phyloP scores from a whole-genome alignment of 2,888 invertebrate species.

The Polia nebulosa region DNA sequence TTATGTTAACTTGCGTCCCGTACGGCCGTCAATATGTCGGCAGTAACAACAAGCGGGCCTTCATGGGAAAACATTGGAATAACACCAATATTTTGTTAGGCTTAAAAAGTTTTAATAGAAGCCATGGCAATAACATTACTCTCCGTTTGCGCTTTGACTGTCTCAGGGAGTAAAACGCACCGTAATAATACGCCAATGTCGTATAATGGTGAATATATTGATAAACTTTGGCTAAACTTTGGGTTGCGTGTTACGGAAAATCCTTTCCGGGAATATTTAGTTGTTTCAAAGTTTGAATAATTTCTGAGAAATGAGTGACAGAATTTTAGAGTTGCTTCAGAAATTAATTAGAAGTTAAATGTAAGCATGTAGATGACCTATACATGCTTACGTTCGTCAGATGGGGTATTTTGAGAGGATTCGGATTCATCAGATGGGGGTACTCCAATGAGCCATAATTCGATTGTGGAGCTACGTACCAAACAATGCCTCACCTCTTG shows the following conservation, averaged over 20 bases:
- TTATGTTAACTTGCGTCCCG: constrained; percentile 49
- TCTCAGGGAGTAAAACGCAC: constrained; percentile 21
- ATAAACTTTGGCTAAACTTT: constrained; percentile 47
- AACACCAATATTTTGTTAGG: constrained; percentile 66
- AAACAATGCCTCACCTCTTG: too few relatives aligned
- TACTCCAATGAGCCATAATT: too few relatives aligned
- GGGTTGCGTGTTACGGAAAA: constrained; percentile 22
- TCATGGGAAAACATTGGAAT: constrained; percentile 53
- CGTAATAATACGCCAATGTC: constrained; percentile 30
- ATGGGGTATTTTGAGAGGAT: too few relatives aligned
- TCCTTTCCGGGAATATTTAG: constrained; percentile 19
- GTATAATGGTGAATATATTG: constrained; percentile 43
- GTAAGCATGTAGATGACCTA: too few relatives aligned
- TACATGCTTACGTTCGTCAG: too few relatives aligned
- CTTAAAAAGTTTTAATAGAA: constrained; percentile 75
- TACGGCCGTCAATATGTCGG: constrained; percentile 43
- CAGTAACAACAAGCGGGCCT: constrained; percentile 54
- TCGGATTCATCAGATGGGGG: too few relatives aligned
- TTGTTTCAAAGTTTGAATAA: too few relatives aligned
- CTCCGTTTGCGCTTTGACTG: constrained; percentile 39
- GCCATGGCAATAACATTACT: constrained; percentile 64
- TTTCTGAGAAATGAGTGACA: too few relatives aligned
- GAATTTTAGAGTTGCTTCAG: too few relatives aligned
- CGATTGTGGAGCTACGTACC: too few relatives aligned
- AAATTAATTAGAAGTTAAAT: too few relatives aligned